phyloP scores from a whole-genome alignment of 1,140 invertebrate genomes.

The Hormaphis cornu region DNA sequence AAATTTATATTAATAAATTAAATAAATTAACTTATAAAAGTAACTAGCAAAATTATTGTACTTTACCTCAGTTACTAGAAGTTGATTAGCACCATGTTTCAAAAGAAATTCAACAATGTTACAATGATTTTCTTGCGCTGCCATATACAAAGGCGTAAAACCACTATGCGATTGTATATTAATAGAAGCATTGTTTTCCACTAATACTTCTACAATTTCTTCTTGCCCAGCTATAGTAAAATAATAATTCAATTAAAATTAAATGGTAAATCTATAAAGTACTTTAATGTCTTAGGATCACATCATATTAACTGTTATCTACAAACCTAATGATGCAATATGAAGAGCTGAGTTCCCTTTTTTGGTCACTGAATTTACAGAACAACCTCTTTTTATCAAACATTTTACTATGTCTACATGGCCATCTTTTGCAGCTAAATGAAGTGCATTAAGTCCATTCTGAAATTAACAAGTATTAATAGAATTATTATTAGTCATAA shows the following conservation, averaged over 20 bases:
- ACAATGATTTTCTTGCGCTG: slow-evolving; percentile 96
- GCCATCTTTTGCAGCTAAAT: slow-evolving; percentile 96
- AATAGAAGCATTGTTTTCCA: slow-evolving; percentile 81
- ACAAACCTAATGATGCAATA: slow-evolving; percentile 85
- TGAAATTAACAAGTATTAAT: slow-evolving; percentile 43
- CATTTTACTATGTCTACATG: slow-evolving; percentile 89
- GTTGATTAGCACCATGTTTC: slow-evolving; percentile 89
- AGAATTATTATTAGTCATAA: not conserved
- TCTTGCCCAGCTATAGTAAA: slow-evolving; percentile 74
- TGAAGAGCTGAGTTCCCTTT: slow-evolving; percentile 99
- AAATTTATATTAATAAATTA: not conserved
- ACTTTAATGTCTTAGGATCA: not conserved
- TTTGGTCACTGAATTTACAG: slow-evolving; percentile 95
- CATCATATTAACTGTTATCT: not conserved
- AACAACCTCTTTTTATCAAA: slow-evolving; percentile 78
- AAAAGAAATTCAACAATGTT: slow-evolving; percentile 86
- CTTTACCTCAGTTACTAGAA: slow-evolving; percentile 84
- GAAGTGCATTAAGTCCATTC: slow-evolving; percentile 96
- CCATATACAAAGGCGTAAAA: slow-evolving; percentile 98
- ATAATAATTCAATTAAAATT: slow-evolving; percentile 30
- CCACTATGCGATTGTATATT: slow-evolving; percentile 96
- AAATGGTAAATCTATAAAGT: not conserved
- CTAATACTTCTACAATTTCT: slow-evolving; percentile 82
- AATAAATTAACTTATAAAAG: not conserved
- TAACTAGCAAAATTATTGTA: not conserved